Evolutionary conservation across 2,888 invertebrate genomes (phyloP), one percentile per base, ranked within the genome.

Genomic region (Oxycera nigricornis): DNA sequence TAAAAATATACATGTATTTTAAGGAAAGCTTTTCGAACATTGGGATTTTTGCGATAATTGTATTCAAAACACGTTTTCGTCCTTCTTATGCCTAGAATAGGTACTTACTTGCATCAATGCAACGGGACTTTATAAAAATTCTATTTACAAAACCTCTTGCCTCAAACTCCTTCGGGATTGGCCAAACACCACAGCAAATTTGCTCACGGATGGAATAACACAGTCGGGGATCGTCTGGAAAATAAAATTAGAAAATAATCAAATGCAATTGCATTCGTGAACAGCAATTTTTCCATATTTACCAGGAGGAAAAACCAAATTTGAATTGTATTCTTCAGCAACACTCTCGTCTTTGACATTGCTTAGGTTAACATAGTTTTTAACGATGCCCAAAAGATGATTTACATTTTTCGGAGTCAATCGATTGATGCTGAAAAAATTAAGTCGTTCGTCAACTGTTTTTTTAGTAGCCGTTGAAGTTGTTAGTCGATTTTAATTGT

Each of bases 151-250:
- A 92, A 77, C 93, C 94, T 62, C 95, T 88, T 0, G 93, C 91
- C 46, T 91, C 87, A 70, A 94, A 88, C 0, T 90, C 91, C 75
- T 91, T 90, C n/a, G 94, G 93, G 78, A 90, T 88, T 0, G 94
- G 94, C 90, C 94, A 92, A 31, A 93, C 93, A 76, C 94, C 94
- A 76, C 94, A 94, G 74, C 93, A 91, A 62, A 98, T 94, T 82
- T 96, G 93, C 84, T 99, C 99, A 9, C 98, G 90, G 57, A 99
- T 92, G 0, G 95, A 94, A 83, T 96, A 99, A 75, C 94, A 94
- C 86, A 99, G 89, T 79, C 90, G 89, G 2, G 88, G 87, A 77
- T 94, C 92, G 80, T 93, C 95, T 91, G 75, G 28, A 75, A 77
- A 59, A 31, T 61, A 52, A 7, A 70, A 52, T 7, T 41, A 75